Conservation (phyloP, 2,113 vertebrate genomes). For the Bos javanicus region DNA sequence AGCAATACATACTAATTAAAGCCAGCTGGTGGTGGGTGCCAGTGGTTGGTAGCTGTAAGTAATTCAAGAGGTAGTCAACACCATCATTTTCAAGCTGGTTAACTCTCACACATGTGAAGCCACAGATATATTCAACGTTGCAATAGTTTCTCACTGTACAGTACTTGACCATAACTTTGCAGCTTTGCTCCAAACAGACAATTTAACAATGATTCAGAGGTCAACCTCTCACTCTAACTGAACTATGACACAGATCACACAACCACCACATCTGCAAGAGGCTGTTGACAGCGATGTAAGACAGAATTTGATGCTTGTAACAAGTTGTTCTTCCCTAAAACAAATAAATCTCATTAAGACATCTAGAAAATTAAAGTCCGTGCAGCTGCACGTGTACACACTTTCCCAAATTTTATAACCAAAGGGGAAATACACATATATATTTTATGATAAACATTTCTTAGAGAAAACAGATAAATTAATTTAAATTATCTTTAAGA, state of each 20-base stretch:
- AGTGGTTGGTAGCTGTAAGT: slow-evolving; percentile 73
- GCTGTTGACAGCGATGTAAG: slow-evolving; percentile 75
- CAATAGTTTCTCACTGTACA: slow-evolving; percentile 68
- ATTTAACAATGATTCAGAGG: slow-evolving; percentile 52
- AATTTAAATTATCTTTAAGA: slow-evolving; percentile 89
- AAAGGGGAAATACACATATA: slow-evolving; percentile 85
- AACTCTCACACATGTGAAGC: slow-evolving; percentile 65
- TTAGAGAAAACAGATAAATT: slow-evolving; percentile 86
- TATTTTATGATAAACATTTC: slow-evolving; percentile 88
- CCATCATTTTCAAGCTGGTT: slow-evolving; percentile 68
- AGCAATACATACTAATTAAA: slow-evolving; percentile 78
- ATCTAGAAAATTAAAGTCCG: slow-evolving; percentile 83
- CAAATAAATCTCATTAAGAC: slow-evolving; percentile 83
- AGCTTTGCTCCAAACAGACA: slow-evolving; percentile 58
- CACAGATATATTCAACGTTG: slow-evolving; percentile 72
- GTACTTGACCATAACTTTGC: slow-evolving; percentile 60
- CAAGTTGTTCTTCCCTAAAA: slow-evolving; percentile 79
- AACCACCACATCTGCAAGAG: slow-evolving; percentile 76
- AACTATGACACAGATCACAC: slow-evolving; percentile 72
- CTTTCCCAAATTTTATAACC: slow-evolving; percentile 82
- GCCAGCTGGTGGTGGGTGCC: slow-evolving; percentile 77
- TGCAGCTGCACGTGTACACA: slow-evolving; percentile 79
- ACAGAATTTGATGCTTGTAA: slow-evolving; percentile 73
- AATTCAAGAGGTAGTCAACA: slow-evolving; percentile 85
- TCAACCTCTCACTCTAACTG: slow-evolving; percentile 71